Evolutionary conservation across 1,140 invertebrate species (phyloP).

Genomic region (Chironomus striatipennis): DNA sequence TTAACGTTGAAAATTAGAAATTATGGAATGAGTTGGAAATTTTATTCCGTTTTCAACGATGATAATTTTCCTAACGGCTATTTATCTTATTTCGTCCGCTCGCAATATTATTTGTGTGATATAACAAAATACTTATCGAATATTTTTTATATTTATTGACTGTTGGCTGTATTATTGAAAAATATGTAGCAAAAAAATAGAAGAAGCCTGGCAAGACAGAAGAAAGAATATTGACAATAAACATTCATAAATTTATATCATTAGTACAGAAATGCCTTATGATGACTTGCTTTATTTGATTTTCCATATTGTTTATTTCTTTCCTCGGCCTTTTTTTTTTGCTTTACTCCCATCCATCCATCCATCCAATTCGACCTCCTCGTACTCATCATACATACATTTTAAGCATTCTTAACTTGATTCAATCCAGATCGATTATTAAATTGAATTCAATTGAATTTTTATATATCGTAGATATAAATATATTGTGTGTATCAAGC

Average conservation of each 20-base stretch:
- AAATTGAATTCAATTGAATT: neutral
- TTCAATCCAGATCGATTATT: neutral
- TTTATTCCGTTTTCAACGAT: conserved; percentile 1
- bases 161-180: conserved; percentile 1
- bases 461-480: no score
- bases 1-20: neutral
- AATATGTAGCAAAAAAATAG: neutral
- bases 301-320: neutral
- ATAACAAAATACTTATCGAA: neutral
- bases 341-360: no score
- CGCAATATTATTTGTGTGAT: neutral
- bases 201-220: neutral
- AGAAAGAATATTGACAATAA: conserved; percentile 3
- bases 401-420: neutral
- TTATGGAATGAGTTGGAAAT: neutral
- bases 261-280: neutral
- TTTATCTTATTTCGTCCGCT: conserved; percentile 18
- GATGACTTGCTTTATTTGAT: neutral
- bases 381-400: neutral
- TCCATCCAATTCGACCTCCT: no score
- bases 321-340: no score
- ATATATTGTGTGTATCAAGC: no score
- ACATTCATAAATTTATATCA: conserved; percentile 18
- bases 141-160: conserved; percentile 9
- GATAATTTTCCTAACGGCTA: conserved; percentile 22